Evolutionary conservation across 2,888 invertebrate genomes (phyloP).

Genomic region (Drosophila neotestacea): DNA sequence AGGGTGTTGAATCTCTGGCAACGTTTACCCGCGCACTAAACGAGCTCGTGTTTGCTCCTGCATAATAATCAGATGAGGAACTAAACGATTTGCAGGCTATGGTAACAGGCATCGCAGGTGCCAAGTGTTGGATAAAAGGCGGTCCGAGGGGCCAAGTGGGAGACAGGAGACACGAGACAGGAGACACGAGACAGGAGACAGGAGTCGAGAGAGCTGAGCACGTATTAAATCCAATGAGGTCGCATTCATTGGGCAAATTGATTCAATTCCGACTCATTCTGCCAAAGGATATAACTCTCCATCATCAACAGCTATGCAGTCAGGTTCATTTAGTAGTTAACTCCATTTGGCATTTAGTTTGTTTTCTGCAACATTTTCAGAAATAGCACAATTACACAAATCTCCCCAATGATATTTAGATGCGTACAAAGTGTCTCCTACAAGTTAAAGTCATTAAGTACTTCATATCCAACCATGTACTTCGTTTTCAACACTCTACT

Average conservation of each 20-base stretch:
- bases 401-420: conserved; percentile 10
- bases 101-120: conserved; percentile 27
- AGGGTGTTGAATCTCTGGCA: conserved; percentile 1
- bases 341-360: conserved; percentile 42
- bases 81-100: conserved; percentile 42
- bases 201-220: conserved; percentile 40
- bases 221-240: conserved; percentile 77
- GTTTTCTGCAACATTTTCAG: conserved; percentile 31
- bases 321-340: conserved; percentile 59
- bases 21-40: conserved; percentile 31
- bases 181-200: not conserved
- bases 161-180: conserved; percentile 2
- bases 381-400: conserved; percentile 30
- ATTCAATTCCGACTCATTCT: conserved; percentile 55
- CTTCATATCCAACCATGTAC: conserved; percentile 9
- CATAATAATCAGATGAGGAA: conserved; percentile 68
- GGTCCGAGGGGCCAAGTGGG: conserved; percentile 1
- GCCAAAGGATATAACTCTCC: conserved; percentile 18
- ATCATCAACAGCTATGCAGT: conserved; percentile 33
- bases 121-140: conserved; percentile 12
- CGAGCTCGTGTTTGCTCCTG: conserved; percentile 57
- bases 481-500: conserved; percentile 20
- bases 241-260: conserved; percentile 74
- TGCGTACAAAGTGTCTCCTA: conserved; percentile 9
- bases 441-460: conserved; percentile 3